Evolutionary conservation across 2,113 vertebrate genomes (phyloP).

Genomic region (Stomatorhinus ivindoensis): DNA sequence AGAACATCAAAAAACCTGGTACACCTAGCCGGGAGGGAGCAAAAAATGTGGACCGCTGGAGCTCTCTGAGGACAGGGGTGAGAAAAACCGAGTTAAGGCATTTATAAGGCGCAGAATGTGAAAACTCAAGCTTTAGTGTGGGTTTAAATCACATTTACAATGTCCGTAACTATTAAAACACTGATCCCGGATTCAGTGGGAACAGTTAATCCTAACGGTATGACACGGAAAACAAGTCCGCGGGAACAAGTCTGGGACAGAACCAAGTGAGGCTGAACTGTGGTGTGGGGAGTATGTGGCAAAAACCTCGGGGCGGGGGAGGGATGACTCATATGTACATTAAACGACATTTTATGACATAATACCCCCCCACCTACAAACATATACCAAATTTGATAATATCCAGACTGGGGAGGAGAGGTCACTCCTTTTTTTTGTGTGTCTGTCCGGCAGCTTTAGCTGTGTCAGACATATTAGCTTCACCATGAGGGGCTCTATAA

Average conservation of each 20-base stretch:
- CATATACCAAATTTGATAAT: background rate
- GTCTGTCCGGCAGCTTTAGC: no score
- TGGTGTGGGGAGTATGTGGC: background rate
- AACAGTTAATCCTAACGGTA: background rate
- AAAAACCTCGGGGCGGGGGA: background rate
- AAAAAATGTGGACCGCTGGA: background rate
- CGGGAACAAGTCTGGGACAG: background rate
- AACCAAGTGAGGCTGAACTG: slow-evolving; percentile 10
- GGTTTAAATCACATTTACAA: background rate
- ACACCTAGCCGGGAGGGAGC: background rate
- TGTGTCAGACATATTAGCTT: no score
- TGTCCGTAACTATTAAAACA: background rate
- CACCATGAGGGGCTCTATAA: no score
- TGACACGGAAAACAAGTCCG: background rate
- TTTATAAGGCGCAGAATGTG: background rate
- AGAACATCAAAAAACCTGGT: background rate
- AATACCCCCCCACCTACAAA: background rate
- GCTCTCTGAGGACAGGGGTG: background rate
- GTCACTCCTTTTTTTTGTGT: no score
- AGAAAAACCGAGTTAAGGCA: background rate
- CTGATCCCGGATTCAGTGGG: background rate
- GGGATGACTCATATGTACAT: background rate
- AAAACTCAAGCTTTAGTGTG: background rate
- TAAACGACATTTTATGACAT: background rate
- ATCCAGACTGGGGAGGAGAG: no score